A percentile compares a stretch with the other conserved stretches of the same genome.
These are phyloP conservation scores for Acanthopleura granulata DNA, from an alignment of 2,888 invertebrate species.

Conservation along the genomic window DNA sequence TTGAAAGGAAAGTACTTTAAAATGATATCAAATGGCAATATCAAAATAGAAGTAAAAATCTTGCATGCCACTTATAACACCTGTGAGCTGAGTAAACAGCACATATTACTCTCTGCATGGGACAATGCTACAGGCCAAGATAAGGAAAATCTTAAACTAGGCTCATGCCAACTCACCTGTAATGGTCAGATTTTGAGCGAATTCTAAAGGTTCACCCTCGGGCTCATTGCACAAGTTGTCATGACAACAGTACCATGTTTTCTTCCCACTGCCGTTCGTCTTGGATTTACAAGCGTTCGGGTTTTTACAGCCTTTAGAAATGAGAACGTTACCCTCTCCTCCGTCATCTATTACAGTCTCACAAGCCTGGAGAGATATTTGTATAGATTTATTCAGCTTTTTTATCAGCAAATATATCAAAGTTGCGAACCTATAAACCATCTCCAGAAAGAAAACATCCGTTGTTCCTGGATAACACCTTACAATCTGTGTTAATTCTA, in stretches of 20 bases:
- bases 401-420: no score
- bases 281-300: constrained; percentile 5
- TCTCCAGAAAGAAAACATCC: background rate
- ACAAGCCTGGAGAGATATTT: background rate
- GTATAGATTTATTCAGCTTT: background rate
- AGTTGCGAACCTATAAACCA: no score
- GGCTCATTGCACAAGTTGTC: constrained; percentile 13
- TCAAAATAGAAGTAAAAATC: no score
- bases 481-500: background rate
- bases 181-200: background rate
- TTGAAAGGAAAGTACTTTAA: no score
- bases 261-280: constrained; percentile 12
- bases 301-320: constrained; percentile 15
- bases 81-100: no score
- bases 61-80: no score
- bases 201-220: background rate
- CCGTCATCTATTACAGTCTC: background rate
- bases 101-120: no score
- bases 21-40: no score
- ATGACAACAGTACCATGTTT: constrained; percentile 13
- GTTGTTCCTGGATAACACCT: background rate
- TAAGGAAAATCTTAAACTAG: no score
- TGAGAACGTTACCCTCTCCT: background rate
- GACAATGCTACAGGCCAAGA: no score
- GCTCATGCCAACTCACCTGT: background rate